These are phyloP conservation scores for Caranx ignobilis DNA, from an alignment of 2,113 vertebrate species.

Conservation along the genomic window DNA sequence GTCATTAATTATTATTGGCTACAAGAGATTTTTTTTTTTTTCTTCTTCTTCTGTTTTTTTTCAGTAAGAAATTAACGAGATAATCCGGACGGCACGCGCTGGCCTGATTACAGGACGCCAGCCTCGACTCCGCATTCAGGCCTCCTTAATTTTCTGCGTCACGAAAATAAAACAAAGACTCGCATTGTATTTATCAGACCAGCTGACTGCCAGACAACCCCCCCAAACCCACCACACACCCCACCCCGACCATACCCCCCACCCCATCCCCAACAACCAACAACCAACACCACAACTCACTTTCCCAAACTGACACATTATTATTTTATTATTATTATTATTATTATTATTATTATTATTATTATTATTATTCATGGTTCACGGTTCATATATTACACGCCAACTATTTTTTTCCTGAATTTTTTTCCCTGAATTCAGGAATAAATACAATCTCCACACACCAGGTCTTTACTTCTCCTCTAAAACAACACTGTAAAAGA, in stretches of 20 bases:
- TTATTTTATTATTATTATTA: slow-evolving; percentile 12
- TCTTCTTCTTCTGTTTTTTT: slow-evolving; percentile 51
- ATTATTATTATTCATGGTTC: slow-evolving; percentile 7
- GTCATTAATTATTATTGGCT: slow-evolving; percentile 94
- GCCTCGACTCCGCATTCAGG: slow-evolving; percentile 86
- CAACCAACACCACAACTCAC: slow-evolving; percentile 52
- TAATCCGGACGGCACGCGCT: slow-evolving; percentile 98
- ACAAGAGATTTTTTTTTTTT: slow-evolving; percentile 84
- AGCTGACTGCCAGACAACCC: slow-evolving; percentile 77
- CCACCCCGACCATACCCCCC: not conserved
- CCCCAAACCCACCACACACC: not conserved
- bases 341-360: slow-evolving; percentile 11
- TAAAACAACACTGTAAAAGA: no score
- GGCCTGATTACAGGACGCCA: slow-evolving; percentile 95
- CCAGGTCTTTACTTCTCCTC: no score
- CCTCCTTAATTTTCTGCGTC: slow-evolving; percentile 93
- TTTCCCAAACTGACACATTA: slow-evolving; percentile 62
- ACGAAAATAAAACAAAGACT: slow-evolving; percentile 87
- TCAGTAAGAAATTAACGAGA: slow-evolving; percentile 94
- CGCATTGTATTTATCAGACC: slow-evolving; percentile 78
- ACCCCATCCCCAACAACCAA: slow-evolving; percentile 5
- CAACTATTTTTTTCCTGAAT: no score
- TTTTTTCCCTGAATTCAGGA: no score
- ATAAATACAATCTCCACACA: no score
- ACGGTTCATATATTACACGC: no score